Evolutionary conservation across 2,113 vertebrate genomes (phyloP), one percentile per base, ranked within the genome.

Genomic region (Sturnira hondurensis): DNA sequence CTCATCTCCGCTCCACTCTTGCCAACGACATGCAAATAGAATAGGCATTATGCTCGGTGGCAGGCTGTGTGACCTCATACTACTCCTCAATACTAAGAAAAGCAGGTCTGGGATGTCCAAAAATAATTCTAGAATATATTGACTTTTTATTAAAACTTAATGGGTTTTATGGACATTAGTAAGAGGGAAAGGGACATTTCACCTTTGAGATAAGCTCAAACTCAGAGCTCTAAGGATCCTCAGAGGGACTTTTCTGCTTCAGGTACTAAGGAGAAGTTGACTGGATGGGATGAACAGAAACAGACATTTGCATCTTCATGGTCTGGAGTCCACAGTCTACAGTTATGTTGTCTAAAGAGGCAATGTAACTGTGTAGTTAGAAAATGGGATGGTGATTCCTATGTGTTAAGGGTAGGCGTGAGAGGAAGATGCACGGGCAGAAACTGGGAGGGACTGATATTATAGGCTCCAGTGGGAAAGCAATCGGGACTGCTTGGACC

Each of bases 121-220:
- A 47, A 24, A 43, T 86, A 82, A 85, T 54, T 86, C 14, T 65
- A 47, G n/a, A 36, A n/a, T 28, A 74, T 68, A 43, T 47, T 33
- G n/a, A 68, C 56, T 94, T 93, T 28, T 93, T 68, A 33, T 82
- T 50, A 76, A 89, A 80, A 36, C 77, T 74, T 83, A 15, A 54
- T 82, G 31, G 47, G 13, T 61, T 91, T 80, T 95, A 36, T 94
- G 28, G 17, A 68, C 24, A 11, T 41, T 85, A 76, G 36, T 77
- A 38, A 85, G 45, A 90, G 14, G 24, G 2, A 76, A 77, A 88
- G 73, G 31, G 31, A 85, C 16, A 45, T 89, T 81, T 58, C 10
- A 65, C 58, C 38, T 74, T 91, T 43, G 54, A 74, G 26, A 63
- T 28, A 87, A 81, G 6, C 20, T 76, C 38, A 74, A 56, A 92